Evolutionary conservation across 2,113 vertebrate species (phyloP).

Genomic region (Trogon melanurus): DNA sequence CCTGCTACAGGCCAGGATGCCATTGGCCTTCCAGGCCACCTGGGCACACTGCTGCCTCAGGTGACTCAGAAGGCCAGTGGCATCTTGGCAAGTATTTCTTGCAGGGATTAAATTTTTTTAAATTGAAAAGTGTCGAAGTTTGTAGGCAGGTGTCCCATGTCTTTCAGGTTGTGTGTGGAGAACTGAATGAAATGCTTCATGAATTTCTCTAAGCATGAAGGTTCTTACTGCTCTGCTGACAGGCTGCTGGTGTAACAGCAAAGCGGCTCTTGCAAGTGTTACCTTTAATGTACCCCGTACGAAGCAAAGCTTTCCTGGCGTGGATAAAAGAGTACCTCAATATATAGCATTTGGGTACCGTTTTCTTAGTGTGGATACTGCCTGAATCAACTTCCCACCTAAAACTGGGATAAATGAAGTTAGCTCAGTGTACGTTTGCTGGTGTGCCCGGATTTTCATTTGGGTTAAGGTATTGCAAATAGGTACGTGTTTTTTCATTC

Average conservation of each 20-base stretch:
- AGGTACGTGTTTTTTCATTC: neutral
- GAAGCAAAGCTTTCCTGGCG: neutral
- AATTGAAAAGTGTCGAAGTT: neutral
- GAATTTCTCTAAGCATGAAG: neutral
- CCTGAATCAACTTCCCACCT: neutral
- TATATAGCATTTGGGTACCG: neutral
- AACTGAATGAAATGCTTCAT: neutral
- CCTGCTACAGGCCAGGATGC: too few species aligned
- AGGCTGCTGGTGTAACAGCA: accelerated
- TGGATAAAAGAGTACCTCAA: neutral
- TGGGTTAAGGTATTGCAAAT: neutral
- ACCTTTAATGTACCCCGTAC: neutral
- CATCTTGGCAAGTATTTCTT: neutral
- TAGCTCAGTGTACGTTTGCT: neutral
- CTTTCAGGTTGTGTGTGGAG: neutral
- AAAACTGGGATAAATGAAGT: neutral
- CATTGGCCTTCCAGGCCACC: too few species aligned
- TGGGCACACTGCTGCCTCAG: too few species aligned
- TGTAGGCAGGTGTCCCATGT: neutral
- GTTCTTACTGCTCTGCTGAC: neutral
- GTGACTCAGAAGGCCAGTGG: too few species aligned
- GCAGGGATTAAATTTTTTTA: neutral
- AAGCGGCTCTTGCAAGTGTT: neutral
- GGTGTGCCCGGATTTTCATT: neutral
- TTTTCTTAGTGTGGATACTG: neutral